Evolutionary conservation across 2,797 vertebrate genomes (phyloP).

Genomic region (Pipistrellus pipistrellus): DNA sequence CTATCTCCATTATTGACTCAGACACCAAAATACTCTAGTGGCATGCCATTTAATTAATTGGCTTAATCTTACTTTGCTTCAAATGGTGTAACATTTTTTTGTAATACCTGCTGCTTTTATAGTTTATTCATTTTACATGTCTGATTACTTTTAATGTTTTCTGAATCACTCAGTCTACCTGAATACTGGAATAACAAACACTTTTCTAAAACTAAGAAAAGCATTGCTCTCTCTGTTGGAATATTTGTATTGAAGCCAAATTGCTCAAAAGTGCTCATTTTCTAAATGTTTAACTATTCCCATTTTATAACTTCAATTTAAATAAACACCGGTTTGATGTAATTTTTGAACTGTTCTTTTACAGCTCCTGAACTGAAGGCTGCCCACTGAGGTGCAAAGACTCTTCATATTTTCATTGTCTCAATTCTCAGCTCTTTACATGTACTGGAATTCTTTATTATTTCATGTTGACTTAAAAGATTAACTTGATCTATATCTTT

Average conservation of each 20-base stretch:
- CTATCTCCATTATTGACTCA: conserved; percentile 24
- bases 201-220: conserved; percentile 18
- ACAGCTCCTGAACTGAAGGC: background rate
- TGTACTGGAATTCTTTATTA: background rate
- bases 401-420: background rate
- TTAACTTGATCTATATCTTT: background rate
- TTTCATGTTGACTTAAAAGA: conserved; percentile 35
- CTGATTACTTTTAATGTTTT: conserved; percentile 39
- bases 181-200: conserved; percentile 19
- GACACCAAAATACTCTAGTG: conserved; percentile 28
- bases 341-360: background rate
- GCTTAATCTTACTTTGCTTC: background rate
- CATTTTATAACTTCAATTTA: conserved; percentile 31
- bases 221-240: background rate
- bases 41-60: background rate
- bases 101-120: background rate
- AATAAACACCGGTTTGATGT: background rate
- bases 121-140: conserved; percentile 21
- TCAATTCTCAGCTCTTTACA: background rate
- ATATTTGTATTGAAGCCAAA: background rate
- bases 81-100: background rate
- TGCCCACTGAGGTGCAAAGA: background rate
- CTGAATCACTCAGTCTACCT: background rate
- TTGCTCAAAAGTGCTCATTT: conserved; percentile 7
- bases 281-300: background rate